phyloP scores from a whole-genome alignment of 2,113 vertebrate species.

The Reinhardtius hippoglossoides region DNA sequence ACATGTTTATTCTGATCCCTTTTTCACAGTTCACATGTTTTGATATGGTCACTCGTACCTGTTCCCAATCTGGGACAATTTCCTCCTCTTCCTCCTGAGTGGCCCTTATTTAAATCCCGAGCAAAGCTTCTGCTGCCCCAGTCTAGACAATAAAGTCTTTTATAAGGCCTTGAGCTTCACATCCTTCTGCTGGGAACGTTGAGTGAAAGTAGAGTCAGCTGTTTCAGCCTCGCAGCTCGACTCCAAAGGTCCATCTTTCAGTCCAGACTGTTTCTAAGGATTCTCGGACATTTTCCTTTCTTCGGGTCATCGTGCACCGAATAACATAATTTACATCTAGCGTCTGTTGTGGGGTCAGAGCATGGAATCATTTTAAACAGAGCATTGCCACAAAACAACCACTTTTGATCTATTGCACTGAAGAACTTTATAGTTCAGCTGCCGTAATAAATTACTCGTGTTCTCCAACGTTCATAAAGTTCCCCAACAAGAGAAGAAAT shows the following conservation, averaged over 20 bases:
- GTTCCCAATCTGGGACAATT: constrained; percentile 61
- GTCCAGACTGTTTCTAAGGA: constrained; percentile 34
- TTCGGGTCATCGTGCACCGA: neutral
- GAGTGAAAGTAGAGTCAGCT: constrained; percentile 70
- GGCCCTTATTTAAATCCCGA: constrained; percentile 40
- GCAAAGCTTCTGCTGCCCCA: constrained; percentile 42
- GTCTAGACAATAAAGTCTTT: constrained; percentile 77
- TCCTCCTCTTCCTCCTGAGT: constrained; percentile 60
- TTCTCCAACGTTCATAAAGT: too few species aligned
- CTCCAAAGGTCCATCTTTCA: constrained; percentile 20
- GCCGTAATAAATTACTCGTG: too few species aligned
- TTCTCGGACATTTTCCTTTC: constrained; percentile 11
- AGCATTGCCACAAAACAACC: neutral
- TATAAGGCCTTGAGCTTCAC: constrained; percentile 56
- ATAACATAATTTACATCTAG: too few species aligned
- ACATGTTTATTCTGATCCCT: constrained; percentile 51
- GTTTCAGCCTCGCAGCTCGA: constrained; percentile 24
- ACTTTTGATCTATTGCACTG: neutral
- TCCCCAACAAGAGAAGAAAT: too few species aligned
- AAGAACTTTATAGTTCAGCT: too few species aligned
- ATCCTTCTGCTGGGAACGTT: constrained; percentile 51
- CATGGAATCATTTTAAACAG: too few species aligned
- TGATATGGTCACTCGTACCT: constrained; percentile 36
- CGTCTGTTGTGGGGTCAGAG: too few species aligned
- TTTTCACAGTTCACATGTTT: constrained; percentile 59